phyloP scores from a whole-genome alignment of 2,888 invertebrate genomes.

The Melanargia galathea region DNA sequence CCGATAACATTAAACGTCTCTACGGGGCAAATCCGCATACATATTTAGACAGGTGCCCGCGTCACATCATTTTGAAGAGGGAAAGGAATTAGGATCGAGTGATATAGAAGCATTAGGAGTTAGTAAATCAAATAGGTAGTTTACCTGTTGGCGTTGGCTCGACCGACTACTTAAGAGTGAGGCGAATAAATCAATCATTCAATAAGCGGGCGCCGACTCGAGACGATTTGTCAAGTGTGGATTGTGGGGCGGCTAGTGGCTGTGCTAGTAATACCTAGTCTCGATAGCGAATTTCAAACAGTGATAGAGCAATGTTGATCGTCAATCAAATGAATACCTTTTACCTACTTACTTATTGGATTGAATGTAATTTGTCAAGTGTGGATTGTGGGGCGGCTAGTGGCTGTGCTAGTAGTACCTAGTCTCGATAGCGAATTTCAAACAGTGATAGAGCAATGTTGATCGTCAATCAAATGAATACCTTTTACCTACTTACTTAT shows the following conservation, averaged over 20 bases:
- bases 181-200: constrained; percentile 77
- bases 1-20: constrained; percentile 55
- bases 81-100: constrained; percentile 66
- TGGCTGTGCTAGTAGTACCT: no score
- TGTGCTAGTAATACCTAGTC: no score
- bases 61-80: constrained; percentile 74
- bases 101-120: constrained; percentile 70
- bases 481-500: no score
- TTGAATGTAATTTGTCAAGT: constrained; percentile 73
- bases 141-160: constrained; percentile 71
- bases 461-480: constrained; percentile 4
- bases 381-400: constrained; percentile 36
- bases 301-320: neutral
- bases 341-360: no score
- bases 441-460: neutral
- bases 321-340: neutral
- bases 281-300: constrained; percentile 18
- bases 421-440: constrained; percentile 16
- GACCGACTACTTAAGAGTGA: constrained; percentile 49
- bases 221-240: constrained; percentile 66
- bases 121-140: constrained; percentile 69
- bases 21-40: constrained; percentile 48
- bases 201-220: constrained; percentile 59
- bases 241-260: constrained; percentile 35
- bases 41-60: constrained; percentile 55